phyloP scores from a whole-genome alignment of 30 jellyfish, hydroid and myxozoan species.

The Catostylus mosaicus region DNA sequence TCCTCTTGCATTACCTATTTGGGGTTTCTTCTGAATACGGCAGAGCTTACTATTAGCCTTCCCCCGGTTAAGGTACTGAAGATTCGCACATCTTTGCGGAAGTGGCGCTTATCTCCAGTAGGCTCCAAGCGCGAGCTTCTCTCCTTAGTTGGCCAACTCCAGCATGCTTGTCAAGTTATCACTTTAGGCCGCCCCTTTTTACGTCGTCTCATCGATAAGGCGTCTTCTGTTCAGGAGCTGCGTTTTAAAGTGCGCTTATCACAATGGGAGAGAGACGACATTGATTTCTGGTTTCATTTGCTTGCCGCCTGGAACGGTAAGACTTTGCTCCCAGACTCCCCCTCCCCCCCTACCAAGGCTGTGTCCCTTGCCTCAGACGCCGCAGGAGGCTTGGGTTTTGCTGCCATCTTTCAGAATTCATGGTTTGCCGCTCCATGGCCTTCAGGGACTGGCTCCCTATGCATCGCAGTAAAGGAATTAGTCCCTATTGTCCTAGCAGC shows the following conservation, averaged over 20 bases:
- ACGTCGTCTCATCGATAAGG: constrained; percentile 27
- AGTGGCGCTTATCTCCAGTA: too few species aligned
- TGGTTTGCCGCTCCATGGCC: constrained; percentile 18
- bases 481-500: constrained; percentile 48
- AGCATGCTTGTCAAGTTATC: constrained; percentile 76
- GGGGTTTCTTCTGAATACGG: constrained; percentile 62
- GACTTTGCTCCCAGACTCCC: too few species aligned
- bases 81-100: constrained; percentile 18
- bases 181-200: too few species aligned
- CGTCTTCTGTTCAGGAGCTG: constrained; percentile 44
- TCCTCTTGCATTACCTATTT: constrained; percentile 50
- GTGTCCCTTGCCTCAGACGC: constrained; percentile 12
- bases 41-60: constrained; percentile 12
- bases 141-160: constrained; percentile 64
- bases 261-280: constrained; percentile 37
- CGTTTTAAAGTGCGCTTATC: constrained; percentile 20
- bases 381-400: constrained; percentile 38
- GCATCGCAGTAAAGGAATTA: constrained; percentile 47
- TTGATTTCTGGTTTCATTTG: constrained; percentile 50
- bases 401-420: background rate
- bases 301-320: background rate
- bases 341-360: background rate
- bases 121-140: constrained; percentile 51
- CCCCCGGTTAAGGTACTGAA: constrained; percentile 54
- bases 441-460: background rate